phyloP scores from a whole-genome alignment of 2,888 invertebrate genomes.

The Digitonthophagus gazella region DNA sequence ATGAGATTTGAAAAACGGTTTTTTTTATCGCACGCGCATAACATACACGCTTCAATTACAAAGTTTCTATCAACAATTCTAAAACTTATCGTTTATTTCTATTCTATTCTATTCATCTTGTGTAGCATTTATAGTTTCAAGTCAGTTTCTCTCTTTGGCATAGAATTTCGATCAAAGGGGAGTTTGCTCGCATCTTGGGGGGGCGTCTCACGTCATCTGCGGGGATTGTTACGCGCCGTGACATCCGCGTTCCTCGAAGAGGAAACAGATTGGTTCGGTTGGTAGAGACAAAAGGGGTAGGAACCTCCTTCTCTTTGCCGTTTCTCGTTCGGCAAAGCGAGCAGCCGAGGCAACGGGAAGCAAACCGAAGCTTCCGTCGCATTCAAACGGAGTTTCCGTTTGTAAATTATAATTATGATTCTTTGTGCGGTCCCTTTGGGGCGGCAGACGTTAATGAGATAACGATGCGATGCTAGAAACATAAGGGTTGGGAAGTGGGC shows the following conservation, averaged over 20 bases:
- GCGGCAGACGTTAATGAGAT: slow-evolving; percentile 37
- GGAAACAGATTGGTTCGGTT: slow-evolving; percentile 43
- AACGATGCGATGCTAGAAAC: slow-evolving; percentile 32
- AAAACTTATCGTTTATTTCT: neutral
- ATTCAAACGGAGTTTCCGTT: slow-evolving; percentile 29
- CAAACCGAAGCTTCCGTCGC: slow-evolving; percentile 29
- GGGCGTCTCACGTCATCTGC: neutral
- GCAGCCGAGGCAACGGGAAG: slow-evolving; percentile 31
- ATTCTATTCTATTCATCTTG: too few species aligned
- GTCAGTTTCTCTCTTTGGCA: neutral
- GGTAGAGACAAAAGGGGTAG: slow-evolving; percentile 40
- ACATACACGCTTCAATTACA: neutral
- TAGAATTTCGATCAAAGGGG: slow-evolving; percentile 14
- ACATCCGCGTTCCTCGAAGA: slow-evolving; percentile 3
- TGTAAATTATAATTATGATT: slow-evolving; percentile 41
- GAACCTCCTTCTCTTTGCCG: too few species aligned
- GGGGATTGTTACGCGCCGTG: slow-evolving; percentile 35
- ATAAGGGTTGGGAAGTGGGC: slow-evolving; percentile 17
- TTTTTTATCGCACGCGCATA: slow-evolving; percentile 19
- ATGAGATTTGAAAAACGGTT: neutral
- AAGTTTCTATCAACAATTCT: neutral
- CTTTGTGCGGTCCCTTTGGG: slow-evolving; percentile 37
- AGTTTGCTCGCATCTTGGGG: neutral
- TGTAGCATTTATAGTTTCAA: too few species aligned
- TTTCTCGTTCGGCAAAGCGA: slow-evolving; percentile 39